Base-by-base conservation (phyloP, 2,797 vertebrate species). In the Xenops minutus region DNA sequence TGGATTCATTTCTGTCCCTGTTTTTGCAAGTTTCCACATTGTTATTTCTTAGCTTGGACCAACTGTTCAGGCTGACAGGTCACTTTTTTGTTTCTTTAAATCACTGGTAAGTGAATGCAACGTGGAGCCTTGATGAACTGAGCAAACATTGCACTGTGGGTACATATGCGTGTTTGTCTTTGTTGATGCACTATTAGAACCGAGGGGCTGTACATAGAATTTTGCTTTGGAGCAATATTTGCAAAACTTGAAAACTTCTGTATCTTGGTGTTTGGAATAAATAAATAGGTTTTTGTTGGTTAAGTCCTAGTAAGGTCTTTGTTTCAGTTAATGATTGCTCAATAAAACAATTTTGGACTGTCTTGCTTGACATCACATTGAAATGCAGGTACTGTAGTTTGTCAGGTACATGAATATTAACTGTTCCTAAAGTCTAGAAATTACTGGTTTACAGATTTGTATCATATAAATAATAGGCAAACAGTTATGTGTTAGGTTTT, bases 221-320 rank as follows among this genome's bases (percentile, higher is more conserved):
- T 96, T 96, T 96, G 97, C 96, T 98, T 97, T 95, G 93, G 90
- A 97, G 97, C 96, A 97, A 96, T 97, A 97, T 97, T 97, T 97
- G 95, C 97, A 94, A 97, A 97, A 98, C 97, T 97, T 92, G 95
- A 97, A 97, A 97, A 96, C 78, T 97, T 97, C 94, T 98, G 97
- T 98, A 97, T 97, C 96, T 97, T 85, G 84, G 95, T 97, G 97
- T 98, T 98, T 97, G 97, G 96, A 97, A 96, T 95, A 97, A 98
- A 97, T 98, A 98, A 98, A 97, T 96, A 97, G 95, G 93, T 90
- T 98, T 97, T 97, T 97, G 96, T 98, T 97, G 95, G 84, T 94
- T 95, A 97, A 75, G 61, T 96, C 89, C 63, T 85, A 95, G 94
- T 91, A 46, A 69, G 89, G 85, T 84, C 88, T 95, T 93, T 96